Percentiles rank a stretch among this genome's conserved stretches.
These are phyloP conservation scores for Sabellastarte sp. DNA, from an alignment of 2,888 invertebrate species.

Conservation along the genomic window DNA sequence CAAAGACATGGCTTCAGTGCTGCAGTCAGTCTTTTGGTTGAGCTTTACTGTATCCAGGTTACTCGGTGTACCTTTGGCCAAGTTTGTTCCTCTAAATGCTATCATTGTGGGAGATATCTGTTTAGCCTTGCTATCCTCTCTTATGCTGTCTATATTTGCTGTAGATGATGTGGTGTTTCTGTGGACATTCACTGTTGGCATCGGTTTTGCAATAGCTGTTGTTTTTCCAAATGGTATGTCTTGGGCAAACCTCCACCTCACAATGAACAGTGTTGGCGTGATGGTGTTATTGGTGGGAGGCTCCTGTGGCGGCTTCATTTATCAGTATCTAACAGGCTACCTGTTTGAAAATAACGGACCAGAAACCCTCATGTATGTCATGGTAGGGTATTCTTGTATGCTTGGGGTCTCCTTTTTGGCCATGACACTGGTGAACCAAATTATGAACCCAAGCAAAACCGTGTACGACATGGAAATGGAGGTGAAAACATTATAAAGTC, in stretches of 20 bases:
- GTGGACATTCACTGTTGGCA: conserved; percentile 33
- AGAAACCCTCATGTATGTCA: conserved; percentile 30
- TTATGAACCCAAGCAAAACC: too few species aligned
- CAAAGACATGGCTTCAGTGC: conserved; percentile 31
- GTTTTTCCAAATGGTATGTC: conserved; percentile 38
- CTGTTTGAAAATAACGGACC: conserved; percentile 35
- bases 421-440: too few species aligned
- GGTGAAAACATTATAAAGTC: too few species aligned
- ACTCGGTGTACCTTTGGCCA: conserved; percentile 31
- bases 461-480: too few species aligned
- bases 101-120: conserved; percentile 31
- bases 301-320: conserved; percentile 33
- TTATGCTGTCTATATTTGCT: conserved; percentile 32
- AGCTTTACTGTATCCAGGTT: conserved; percentile 35
- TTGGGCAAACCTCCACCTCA: conserved; percentile 37
- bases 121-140: conserved; percentile 25
- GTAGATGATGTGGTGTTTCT: conserved; percentile 23
- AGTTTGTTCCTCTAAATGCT: conserved; percentile 32
- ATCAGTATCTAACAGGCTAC: conserved; percentile 35
- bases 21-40: conserved; percentile 40
- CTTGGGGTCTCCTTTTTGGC: not conserved
- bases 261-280: conserved; percentile 37
- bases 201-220: conserved; percentile 35
- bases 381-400: conserved; percentile 25
- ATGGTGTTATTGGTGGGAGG: conserved; percentile 34